phyloP scores from a whole-genome alignment of 2,113 vertebrate species.

The Forbesichthys papilliferus region DNA sequence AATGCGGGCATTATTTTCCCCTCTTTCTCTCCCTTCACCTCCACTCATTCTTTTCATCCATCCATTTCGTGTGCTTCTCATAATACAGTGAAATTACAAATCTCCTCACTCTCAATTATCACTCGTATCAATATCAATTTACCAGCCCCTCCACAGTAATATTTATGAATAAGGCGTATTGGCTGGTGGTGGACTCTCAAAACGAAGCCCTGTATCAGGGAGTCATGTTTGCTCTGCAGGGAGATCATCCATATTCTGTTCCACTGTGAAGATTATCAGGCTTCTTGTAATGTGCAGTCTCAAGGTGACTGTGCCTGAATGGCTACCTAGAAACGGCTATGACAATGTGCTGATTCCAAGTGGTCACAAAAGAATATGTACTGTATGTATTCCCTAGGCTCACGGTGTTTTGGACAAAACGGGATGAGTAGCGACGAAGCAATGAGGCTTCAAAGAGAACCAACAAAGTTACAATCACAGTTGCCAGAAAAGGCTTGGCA shows the following conservation, averaged over 20 bases:
- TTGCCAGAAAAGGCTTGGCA: no score
- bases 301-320: background rate
- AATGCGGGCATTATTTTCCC: background rate
- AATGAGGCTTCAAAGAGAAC: no score
- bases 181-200: background rate
- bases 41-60: background rate
- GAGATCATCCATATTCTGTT: constrained; percentile 6
- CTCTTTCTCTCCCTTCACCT: background rate
- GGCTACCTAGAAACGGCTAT: background rate
- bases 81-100: background rate
- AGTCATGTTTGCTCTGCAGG: background rate
- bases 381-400: no score
- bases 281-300: background rate
- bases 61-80: background rate
- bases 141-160: background rate
- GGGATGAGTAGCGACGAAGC: no score
- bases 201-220: background rate
- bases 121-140: constrained; percentile 12
- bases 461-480: no score
- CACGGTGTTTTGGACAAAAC: no score
- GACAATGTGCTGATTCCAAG: background rate
- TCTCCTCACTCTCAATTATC: background rate
- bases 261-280: background rate
- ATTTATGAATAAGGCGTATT: background rate
- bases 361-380: no score